phyloP scores from a whole-genome alignment of 1,140 invertebrate species.

The Drosophila kikkawai region DNA sequence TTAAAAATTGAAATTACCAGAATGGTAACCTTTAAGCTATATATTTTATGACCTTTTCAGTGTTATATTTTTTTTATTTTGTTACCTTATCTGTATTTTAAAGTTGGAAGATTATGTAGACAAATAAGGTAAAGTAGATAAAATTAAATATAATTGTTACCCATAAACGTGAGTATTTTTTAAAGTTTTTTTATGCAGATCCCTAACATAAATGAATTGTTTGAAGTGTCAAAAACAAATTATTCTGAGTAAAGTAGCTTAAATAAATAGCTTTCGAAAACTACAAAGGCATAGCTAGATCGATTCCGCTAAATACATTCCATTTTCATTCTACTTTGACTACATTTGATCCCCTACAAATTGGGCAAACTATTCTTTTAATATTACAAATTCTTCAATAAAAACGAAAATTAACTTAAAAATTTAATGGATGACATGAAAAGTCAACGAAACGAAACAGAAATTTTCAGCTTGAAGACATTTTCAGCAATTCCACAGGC shows the following conservation, averaged over 20 bases:
- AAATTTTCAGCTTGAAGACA: constrained; percentile 62
- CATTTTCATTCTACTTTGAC: background rate
- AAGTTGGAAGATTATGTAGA: constrained; percentile 15
- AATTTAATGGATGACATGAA: constrained; percentile 45
- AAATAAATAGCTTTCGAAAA: background rate
- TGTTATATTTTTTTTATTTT: background rate
- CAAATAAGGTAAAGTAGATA: constrained; percentile 17
- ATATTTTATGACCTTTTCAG: background rate
- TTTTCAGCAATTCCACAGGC: constrained; percentile 32
- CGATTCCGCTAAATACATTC: background rate
- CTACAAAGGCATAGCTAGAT: background rate
- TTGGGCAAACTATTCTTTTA: background rate
- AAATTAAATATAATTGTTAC: constrained; percentile 27
- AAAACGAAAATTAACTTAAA: background rate
- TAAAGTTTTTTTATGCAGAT: background rate
- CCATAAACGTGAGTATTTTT: constrained; percentile 9
- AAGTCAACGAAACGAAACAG: constrained; percentile 57
- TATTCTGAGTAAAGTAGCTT: too few species aligned
- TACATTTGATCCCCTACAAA: background rate
- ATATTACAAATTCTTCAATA: background rate
- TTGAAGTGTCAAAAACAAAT: background rate
- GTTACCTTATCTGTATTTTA: constrained; percentile 1
- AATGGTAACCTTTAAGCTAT: background rate
- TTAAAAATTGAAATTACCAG: too few species aligned
- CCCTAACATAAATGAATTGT: background rate